phyloP scores from a whole-genome alignment of 2,797 vertebrate species.

The Halcyon leucocephala region DNA sequence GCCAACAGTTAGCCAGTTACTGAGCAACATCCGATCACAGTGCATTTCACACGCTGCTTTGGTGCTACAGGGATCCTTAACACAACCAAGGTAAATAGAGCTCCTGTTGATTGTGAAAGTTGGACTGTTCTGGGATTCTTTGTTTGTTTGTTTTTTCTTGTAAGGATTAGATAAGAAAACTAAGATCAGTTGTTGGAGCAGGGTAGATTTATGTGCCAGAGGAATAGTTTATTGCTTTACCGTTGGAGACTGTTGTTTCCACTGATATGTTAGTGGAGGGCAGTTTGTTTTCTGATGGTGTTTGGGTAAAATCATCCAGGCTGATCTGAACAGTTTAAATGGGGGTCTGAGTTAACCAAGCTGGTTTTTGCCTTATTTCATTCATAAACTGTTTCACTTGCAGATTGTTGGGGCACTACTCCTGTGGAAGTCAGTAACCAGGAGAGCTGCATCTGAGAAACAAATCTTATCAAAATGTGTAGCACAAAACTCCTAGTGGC shows the following conservation, averaged over 20 bases:
- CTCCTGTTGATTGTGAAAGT: fast-evolving
- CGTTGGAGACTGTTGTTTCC: not conserved
- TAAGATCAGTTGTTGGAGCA: not conserved
- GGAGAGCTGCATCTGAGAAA: not conserved
- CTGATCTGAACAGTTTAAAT: not conserved
- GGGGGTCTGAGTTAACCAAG: not conserved
- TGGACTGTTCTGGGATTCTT: not conserved
- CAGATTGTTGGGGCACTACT: not conserved
- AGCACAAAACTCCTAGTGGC: not conserved
- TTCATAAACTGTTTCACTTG: not conserved
- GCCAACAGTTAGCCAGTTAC: slow-evolving; percentile 95
- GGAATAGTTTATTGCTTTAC: not conserved
- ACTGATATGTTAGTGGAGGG: not conserved
- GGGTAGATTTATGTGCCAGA: not conserved
- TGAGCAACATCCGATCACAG: slow-evolving; percentile 98
- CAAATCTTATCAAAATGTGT: not conserved
- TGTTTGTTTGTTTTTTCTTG: not conserved
- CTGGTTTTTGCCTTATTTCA: not conserved
- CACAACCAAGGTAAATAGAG: slow-evolving; percentile 90
- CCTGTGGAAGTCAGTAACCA: not conserved
- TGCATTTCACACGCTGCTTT: slow-evolving; percentile 97
- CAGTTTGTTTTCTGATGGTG: not conserved
- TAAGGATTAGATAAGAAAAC: not conserved
- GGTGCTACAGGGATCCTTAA: slow-evolving; percentile 94
- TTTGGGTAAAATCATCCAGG: not conserved